These are phyloP conservation scores for Acanthosepion esculentum DNA, from an alignment of 2,888 invertebrate genomes.

Conservation along the genomic window DNA sequence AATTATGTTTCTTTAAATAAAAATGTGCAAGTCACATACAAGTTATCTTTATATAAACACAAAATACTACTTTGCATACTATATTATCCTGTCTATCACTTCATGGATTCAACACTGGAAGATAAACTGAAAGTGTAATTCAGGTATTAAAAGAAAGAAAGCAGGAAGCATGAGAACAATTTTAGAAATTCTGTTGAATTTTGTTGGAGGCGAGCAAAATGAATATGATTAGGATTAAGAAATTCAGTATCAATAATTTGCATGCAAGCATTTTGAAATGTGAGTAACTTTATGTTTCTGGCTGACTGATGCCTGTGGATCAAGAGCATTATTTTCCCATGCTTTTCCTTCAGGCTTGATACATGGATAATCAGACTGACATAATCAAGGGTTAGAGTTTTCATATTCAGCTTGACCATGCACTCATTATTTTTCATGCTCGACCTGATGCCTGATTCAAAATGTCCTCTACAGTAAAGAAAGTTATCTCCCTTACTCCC, in stretches of 20 bases:
- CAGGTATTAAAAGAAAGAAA: too few species aligned
- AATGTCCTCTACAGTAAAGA: not conserved
- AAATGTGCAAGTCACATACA: too few species aligned
- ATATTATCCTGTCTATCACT: too few species aligned
- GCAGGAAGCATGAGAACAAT: not conserved
- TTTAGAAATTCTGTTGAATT: not conserved
- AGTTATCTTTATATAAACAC: too few species aligned
- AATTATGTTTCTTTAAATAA: too few species aligned
- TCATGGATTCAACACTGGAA: not conserved
- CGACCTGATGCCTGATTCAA: not conserved
- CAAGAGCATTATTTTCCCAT: not conserved
- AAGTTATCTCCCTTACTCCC: not conserved
- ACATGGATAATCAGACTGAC: not conserved
- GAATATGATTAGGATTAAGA: not conserved
- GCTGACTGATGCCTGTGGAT: not conserved
- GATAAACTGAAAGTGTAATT: not conserved
- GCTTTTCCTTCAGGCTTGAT: not conserved
- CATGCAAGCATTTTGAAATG: not conserved
- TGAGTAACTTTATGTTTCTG: not conserved
- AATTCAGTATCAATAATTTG: not conserved
- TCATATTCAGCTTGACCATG: not conserved
- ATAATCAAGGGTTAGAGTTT: not conserved
- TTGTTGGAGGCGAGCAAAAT: not conserved
- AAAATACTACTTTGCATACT: too few species aligned
- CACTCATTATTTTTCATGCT: not conserved